A percentile compares a stretch with the other conserved stretches of the same genome.
Conservation (phyloP, 2,113 vertebrate genomes). For the Manacus vitellinus region DNA sequence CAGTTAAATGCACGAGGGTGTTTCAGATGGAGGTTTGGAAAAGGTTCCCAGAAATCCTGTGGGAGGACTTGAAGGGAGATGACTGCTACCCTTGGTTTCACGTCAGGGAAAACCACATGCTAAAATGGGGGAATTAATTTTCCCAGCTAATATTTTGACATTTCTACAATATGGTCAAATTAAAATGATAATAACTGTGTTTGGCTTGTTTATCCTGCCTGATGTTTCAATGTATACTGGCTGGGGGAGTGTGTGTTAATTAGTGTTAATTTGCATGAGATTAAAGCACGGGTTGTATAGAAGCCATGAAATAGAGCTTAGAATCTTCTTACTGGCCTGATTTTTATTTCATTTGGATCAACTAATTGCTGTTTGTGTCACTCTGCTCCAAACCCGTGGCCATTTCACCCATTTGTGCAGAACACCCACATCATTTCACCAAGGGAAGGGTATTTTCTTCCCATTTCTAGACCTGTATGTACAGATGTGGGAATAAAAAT, state of each 20-base stretch:
- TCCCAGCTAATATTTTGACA: conserved; percentile 58
- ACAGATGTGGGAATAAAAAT: background rate
- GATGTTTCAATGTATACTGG: background rate
- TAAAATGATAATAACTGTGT: background rate
- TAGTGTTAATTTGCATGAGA: background rate
- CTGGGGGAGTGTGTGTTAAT: background rate
- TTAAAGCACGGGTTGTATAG: background rate
- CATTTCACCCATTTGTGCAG: background rate
- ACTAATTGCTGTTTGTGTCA: background rate
- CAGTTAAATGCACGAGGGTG: background rate
- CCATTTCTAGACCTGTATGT: background rate
- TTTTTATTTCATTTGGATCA: background rate
- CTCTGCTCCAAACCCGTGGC: background rate
- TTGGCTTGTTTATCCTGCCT: background rate
- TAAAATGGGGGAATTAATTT: conserved; percentile 21
- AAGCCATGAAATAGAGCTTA: background rate
- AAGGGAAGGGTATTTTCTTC: background rate
- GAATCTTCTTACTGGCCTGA: background rate
- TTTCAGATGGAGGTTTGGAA: background rate
- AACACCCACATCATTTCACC: background rate
- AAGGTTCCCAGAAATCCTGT: background rate
- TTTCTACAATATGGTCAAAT: conserved; percentile 24
- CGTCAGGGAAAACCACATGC: conserved; percentile 23
- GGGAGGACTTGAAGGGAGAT: conserved; percentile 42
- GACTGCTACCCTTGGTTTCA: conserved; percentile 17